Percentiles rank a stretch among this genome's conserved stretches.
phyloP scores from a whole-genome alignment of 1,140 invertebrate genomes.

The Lethrus apterus region DNA sequence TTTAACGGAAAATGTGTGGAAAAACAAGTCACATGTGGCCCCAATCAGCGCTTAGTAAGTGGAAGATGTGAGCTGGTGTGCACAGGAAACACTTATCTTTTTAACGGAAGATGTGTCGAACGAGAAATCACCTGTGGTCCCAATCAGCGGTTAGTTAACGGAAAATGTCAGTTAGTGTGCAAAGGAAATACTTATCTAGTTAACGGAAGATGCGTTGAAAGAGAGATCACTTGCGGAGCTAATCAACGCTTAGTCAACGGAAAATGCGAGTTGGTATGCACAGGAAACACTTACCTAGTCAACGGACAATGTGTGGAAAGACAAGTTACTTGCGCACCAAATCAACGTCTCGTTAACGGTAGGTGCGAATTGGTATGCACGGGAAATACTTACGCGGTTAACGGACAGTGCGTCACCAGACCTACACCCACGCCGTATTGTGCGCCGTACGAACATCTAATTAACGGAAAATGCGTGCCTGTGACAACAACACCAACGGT shows the following conservation, averaged over 20 bases:
- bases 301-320: constrained; percentile 14
- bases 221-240: constrained; percentile 1
- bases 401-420: constrained; percentile 2
- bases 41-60: too few relatives aligned
- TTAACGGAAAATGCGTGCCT: constrained; percentile 9
- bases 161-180: too few relatives aligned
- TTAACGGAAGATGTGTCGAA: too few relatives aligned
- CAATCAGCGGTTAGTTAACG: constrained; percentile 9
- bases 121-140: too few relatives aligned
- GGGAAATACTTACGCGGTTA: too few relatives aligned
- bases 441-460: neutral
- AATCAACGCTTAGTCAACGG: constrained; percentile 8
- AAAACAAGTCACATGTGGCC: too few relatives aligned
- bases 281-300: constrained; percentile 2
- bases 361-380: constrained; percentile 3
- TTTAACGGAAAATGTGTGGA: too few relatives aligned
- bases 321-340: constrained; percentile 9
- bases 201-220: constrained; percentile 13
- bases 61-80: too few relatives aligned
- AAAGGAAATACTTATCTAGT: constrained; percentile 7
- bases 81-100: too few relatives aligned
- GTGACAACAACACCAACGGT: constrained; percentile 4
- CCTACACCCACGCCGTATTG: constrained; percentile 5
- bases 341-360: constrained; percentile 13
- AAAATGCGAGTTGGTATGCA: constrained; percentile 9